Conservation (phyloP, 2,797 vertebrate genomes). For the Manis crassicaudata region DNA sequence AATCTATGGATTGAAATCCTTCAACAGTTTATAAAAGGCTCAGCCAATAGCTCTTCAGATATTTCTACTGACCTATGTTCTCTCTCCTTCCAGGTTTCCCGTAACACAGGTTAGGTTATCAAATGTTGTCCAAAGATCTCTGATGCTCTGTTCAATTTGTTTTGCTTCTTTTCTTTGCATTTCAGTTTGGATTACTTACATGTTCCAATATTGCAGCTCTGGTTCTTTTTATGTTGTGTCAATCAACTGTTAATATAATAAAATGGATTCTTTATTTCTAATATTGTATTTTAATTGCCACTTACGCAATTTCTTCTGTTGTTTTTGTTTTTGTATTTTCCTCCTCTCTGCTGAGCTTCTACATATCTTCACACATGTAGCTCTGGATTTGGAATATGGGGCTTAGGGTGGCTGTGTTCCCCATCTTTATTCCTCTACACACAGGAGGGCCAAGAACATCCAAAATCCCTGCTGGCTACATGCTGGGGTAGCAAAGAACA, state of each 20-base stretch:
- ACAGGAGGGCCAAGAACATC: background rate
- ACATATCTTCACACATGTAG: background rate
- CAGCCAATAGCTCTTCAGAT: background rate
- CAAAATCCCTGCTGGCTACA: background rate
- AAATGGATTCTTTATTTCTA: conserved; percentile 10
- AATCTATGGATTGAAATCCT: background rate
- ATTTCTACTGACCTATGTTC: background rate
- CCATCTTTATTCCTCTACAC: background rate
- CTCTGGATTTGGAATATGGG: background rate
- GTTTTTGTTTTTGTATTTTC: background rate
- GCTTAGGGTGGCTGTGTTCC: background rate
- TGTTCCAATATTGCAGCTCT: background rate
- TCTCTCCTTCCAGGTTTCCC: background rate
- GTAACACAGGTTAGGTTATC: background rate
- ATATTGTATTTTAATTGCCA: background rate
- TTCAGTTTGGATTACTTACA: background rate
- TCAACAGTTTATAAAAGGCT: conserved; percentile 14
- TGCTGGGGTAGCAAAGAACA: background rate
- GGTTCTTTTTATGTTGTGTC: background rate
- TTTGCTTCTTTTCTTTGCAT: background rate
- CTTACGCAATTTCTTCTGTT: background rate
- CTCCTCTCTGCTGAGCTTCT: background rate
- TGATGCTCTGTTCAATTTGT: background rate
- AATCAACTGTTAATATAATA: background rate
- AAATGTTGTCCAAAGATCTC: background rate